Base-by-base conservation (phyloP, 1,140 invertebrate species). In the Cepaea nemoralis region DNA sequence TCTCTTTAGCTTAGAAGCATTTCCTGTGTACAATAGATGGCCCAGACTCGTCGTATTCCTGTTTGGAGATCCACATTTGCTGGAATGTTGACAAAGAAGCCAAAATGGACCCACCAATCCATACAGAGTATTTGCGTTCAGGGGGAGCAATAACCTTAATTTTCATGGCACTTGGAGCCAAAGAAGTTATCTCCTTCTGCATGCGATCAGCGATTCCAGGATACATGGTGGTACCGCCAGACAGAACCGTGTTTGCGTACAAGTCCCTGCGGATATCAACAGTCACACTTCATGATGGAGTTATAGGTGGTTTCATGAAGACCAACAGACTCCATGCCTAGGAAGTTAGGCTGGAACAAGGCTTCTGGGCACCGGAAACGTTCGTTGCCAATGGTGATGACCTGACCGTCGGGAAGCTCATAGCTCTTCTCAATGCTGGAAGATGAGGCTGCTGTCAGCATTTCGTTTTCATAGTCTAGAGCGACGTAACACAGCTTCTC, bases 301-400 rank as follows among this genome's bases (percentile, higher is more conserved):
- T 97, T 97, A 94, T 97, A 97, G 71, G 96, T 96, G 85, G 97
- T 88, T 80, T 90, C 71, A 27, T 74, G 71, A 14, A 74, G 37
- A 48, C 71, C 71, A 5, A 74, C 71, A 45, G 71, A 50, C 87
- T 89, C 89, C 85, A 88, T 86, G 71, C 88, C 89, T 71, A 90
- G 76, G 94, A 96, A 96, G 37, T 95, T 91, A 76, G 92, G 92
- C 85, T 93, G 92, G 91, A 93, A 93, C 63, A 93, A 86, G 59
- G 91, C 89, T 84, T 93, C 92, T 19, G 92, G 90, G 83, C 92
- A 99, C 93, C 97, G 95, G 96, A 99, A 98, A 90, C 97, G 94
- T 92, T 98, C 97, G 92, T 97, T 98, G 86, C 97, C 97, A 90
- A 97, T 98, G 92, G 96, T 98, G 93, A 98, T 98, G 86, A 98